These are phyloP conservation scores for Butorides virescens DNA, from an alignment of 2,113 vertebrate species.

Conservation along the genomic window DNA sequence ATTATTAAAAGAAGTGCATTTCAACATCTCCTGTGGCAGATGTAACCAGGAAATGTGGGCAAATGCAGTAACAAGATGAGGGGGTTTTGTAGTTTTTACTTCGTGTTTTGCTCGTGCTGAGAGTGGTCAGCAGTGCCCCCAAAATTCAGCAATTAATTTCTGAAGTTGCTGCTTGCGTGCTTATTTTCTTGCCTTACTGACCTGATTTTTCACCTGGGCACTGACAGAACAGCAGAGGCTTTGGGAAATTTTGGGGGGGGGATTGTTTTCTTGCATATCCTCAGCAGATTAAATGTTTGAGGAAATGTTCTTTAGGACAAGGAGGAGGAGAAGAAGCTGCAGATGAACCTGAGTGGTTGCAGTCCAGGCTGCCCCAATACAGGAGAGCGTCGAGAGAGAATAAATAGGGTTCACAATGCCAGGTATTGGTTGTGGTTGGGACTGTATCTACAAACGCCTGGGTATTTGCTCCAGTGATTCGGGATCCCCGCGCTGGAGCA, in stretches of 20 bases:
- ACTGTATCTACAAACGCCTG: background rate
- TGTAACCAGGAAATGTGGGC: background rate
- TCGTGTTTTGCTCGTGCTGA: fast-evolving
- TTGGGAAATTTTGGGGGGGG: background rate
- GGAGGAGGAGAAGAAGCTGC: background rate
- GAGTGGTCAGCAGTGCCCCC: background rate
- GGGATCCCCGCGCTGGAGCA: fast-evolving
- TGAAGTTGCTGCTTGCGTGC: background rate
- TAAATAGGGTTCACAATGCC: background rate
- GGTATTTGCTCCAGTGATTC: background rate
- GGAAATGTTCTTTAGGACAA: background rate
- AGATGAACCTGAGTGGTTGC: background rate
- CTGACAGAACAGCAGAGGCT: background rate
- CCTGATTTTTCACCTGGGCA: background rate
- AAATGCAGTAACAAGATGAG: background rate
- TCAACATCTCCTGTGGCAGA: background rate
- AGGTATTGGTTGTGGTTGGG: background rate
- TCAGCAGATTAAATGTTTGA: background rate
- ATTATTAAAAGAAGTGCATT: background rate
- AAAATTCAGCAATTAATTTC: background rate
- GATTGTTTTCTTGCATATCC: background rate
- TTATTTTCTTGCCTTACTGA: background rate
- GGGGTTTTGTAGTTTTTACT: background rate
- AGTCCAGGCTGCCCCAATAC: background rate
- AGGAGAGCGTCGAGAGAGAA: background rate